Base-by-base conservation (phyloP, 2,888 invertebrate genomes). In the Venusia cambrica region DNA sequence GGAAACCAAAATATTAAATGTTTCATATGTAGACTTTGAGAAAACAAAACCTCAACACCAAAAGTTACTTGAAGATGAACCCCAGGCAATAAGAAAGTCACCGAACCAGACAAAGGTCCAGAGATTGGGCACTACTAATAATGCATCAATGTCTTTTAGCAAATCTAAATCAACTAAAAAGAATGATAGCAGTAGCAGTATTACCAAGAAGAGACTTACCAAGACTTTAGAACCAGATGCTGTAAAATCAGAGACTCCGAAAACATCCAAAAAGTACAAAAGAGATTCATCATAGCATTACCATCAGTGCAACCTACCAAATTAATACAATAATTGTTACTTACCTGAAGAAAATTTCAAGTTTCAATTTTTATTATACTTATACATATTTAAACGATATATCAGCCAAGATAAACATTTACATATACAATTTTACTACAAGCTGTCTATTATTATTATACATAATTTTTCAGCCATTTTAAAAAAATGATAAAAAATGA, bases 1-100 rank as follows among this genome's bases (percentile, higher is more conserved):
- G 16, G 71, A 69, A 30, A 37, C 49, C 20, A 66, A 57, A 45
- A 39, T 53, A 25, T 43, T 74, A 1, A 62, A 65, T 60, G 73
- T 83, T 3, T 59, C 74, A 1, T 77, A 84, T 64, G 72, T 85
- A 7, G 69, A 83, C 45, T 83, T 85, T 58, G 78, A 84, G 34
- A 84, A 83, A 60, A 83, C 79, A 10, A 84, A 77, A 48, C 80
- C 83, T 18, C 56, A 60, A 29, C 42, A 46, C 25, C 64, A 63
- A 29, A 76, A 71, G 46, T 66, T 64, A 50, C 63, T 57, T 41
- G 70, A 62, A 12, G 73, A 74, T 57, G 68, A 62, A 21, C 49
- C 59, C 33, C 50, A 58, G 25, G 32, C 54, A 31, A 47, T 57
- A 39, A 71, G 57, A 38, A 59, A 54, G 47, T 4, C 42, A 29